phyloP scores from a whole-genome alignment of 2,888 invertebrate species.

The Scaptomyza flava region DNA sequence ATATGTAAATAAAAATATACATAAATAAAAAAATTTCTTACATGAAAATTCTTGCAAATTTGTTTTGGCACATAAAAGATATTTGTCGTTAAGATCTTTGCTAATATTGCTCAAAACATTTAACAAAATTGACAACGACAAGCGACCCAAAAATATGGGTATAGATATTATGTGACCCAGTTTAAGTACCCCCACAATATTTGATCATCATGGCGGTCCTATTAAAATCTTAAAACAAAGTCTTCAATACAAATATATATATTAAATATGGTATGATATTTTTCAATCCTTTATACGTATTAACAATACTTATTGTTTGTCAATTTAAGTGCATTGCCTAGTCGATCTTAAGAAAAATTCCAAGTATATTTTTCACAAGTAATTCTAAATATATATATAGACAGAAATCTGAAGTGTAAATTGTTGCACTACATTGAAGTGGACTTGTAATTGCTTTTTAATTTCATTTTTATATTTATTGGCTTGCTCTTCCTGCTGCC shows the following conservation, averaged over 20 bases:
- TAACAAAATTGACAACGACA: constrained; percentile 75
- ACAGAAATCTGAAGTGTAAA: constrained; percentile 26
- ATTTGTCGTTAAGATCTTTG: constrained; percentile 56
- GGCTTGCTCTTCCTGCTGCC: constrained; percentile 14
- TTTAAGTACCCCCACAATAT: constrained; percentile 43
- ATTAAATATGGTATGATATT: neutral
- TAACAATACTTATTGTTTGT: neutral
- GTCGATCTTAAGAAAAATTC: neutral
- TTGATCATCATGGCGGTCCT: constrained; percentile 1
- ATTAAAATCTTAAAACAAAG: neutral
- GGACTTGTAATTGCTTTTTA: constrained; percentile 56
- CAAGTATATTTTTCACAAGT: constrained; percentile 8
- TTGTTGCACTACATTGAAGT: constrained; percentile 27
- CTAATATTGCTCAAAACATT: constrained; percentile 72
- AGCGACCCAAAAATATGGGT: constrained; percentile 30
- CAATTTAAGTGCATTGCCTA: constrained; percentile 8
- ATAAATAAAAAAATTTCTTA: constrained; percentile 50
- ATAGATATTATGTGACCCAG: constrained; percentile 40
- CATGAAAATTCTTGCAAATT: constrained; percentile 57
- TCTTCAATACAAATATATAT: neutral
- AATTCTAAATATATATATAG: constrained; percentile 2
- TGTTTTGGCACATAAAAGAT: constrained; percentile 67
- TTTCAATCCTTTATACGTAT: neutral
- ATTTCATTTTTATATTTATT: constrained; percentile 55
- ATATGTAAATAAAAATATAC: constrained; percentile 15